Base-by-base conservation (phyloP, 2,113 vertebrate genomes). In the Dasyprocta punctata region DNA sequence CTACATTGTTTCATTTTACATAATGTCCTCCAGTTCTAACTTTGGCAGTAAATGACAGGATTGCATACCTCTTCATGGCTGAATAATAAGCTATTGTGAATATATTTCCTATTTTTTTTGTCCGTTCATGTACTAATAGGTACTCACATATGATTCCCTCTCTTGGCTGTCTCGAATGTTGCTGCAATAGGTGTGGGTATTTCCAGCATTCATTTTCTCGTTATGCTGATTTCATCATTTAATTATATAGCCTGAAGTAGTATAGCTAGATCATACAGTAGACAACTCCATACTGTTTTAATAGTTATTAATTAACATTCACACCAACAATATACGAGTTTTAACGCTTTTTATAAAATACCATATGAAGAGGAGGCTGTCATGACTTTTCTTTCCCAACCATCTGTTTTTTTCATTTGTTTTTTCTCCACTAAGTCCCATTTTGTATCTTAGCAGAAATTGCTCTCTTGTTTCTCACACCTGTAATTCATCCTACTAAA, bases 361-460 rank as follows among this genome's bases (percentile, higher is more conserved):
- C 14, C 20, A 16, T 7, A 38, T 19, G 6, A 16, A 0, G 0
- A 12, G 12, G 9, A 24, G 84, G 49, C 36, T 81, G 5, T 5
- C 24, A 58, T 1, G 7, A 56, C 12, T 36, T 19, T 52, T 92
- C 36, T 87, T 13, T 90, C 58, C 47, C n/a, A 86, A 63, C 30
- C 0, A 7, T 22, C 24, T 52, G 2, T 67, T 1, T 6, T 86
- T 89, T 81, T 24, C 60, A 77, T 54, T 11, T 52, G 54, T 33
- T 47, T 82, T 81, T 49, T 22, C 19, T 38, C 36, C 30, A 47
- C 19, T 83, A n/a, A 49, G 0, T 60, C 58, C 12, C 16, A 33
- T n/a, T 52, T 1, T 90, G 24, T 83, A 44, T 36, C 26, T 83
- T 84, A 9, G 84, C 89, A n/a, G 1, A 77, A 60, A 61, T 33